A percentile compares a stretch with the other conserved stretches of the same genome.
These are phyloP conservation scores for Dipodomys merriami DNA, from an alignment of 2,113 vertebrate genomes.

Conservation along the genomic window DNA sequence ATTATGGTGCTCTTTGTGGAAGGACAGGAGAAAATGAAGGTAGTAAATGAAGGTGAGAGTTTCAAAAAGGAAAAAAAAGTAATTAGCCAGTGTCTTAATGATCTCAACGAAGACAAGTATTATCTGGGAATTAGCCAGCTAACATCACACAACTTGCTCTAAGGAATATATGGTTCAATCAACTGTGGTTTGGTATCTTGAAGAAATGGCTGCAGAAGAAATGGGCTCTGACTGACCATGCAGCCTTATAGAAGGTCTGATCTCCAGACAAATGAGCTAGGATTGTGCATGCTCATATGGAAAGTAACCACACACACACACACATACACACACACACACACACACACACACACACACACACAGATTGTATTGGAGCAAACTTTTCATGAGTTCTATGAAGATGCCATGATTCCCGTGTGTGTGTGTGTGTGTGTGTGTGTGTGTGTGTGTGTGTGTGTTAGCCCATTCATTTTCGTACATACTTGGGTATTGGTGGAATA, in stretches of 20 bases:
- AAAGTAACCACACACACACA: not conserved
- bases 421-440: no score
- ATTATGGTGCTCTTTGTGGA: not conserved
- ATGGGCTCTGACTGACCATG: not conserved
- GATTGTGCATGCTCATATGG: not conserved
- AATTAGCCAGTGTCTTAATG: not conserved
- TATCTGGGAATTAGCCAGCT: not conserved
- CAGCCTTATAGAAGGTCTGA: not conserved
- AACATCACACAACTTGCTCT: not conserved
- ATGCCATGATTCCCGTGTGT: not conserved
- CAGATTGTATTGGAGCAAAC: not conserved
- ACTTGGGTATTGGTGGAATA: conserved; percentile 93
- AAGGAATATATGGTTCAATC: not conserved
- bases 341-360: no score
- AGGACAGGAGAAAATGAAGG: not conserved
- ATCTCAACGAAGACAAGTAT: not conserved
- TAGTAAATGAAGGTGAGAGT: not conserved
- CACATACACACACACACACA: no score
- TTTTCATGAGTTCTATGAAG: not conserved
- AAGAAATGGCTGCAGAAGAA: conserved; percentile 9
- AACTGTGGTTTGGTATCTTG: not conserved
- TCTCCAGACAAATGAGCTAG: not conserved
- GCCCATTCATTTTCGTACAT: conserved; percentile 53
- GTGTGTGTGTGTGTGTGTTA: not conserved
- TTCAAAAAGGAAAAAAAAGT: not conserved